Percentiles rank a stretch among this genome's conserved stretches.
phyloP scores from a whole-genome alignment of 2,888 invertebrate genomes.

The Nematopogon swammerdamellus region DNA sequence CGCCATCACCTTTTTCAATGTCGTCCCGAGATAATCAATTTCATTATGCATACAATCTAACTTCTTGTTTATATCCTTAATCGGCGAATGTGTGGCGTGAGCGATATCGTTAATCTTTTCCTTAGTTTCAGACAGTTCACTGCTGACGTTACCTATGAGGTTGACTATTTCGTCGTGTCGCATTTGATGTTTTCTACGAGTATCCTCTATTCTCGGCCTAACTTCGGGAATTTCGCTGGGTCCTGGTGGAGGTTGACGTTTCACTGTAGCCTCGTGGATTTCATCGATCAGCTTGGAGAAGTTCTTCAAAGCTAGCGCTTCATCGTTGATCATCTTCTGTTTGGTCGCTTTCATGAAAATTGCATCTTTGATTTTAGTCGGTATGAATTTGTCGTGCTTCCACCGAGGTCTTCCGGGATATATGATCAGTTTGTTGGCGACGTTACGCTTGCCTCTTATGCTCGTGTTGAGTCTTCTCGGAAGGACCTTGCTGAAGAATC shows the following conservation, averaged over 20 bases:
- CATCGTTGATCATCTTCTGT: constrained; percentile 34
- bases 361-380: constrained; percentile 32
- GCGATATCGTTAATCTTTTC: constrained; percentile 23
- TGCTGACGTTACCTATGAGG: constrained; percentile 29
- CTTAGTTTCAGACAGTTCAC: constrained; percentile 25
- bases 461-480: constrained; percentile 28
- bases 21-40: constrained; percentile 17
- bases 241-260: constrained; percentile 11
- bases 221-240: constrained; percentile 6
- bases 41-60: constrained; percentile 37
- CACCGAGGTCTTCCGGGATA: constrained; percentile 40
- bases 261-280: constrained; percentile 34
- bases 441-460: constrained; percentile 35
- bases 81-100: constrained; percentile 22
- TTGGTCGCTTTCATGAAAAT: constrained; percentile 37
- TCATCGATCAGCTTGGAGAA: constrained; percentile 32
- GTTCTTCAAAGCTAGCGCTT: constrained; percentile 26
- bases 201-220: constrained; percentile 8
- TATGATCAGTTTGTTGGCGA: constrained; percentile 25
- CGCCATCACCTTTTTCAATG: not conserved
- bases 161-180: constrained; percentile 28
- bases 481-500: constrained; percentile 29
- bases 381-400: constrained; percentile 27
- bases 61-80: constrained; percentile 32
- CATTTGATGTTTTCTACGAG: constrained; percentile 13